These are phyloP conservation scores for Ooceraea biroi DNA, from an alignment of 1,140 invertebrate genomes.

Conservation along the genomic window DNA sequence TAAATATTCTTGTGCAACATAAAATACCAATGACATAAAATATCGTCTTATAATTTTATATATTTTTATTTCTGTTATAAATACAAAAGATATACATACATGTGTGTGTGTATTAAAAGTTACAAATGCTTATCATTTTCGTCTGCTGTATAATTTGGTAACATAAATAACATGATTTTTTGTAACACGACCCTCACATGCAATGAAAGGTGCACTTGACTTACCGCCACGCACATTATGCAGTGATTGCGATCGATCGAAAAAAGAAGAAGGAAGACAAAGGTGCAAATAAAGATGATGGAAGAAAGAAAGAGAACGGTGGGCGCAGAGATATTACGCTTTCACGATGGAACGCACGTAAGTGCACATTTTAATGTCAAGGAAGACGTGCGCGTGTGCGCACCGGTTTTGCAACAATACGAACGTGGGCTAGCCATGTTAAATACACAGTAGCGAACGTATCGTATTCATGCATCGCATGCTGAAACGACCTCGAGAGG, in stretches of 20 bases:
- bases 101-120: background rate
- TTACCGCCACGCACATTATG: background rate
- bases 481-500: conserved; percentile 46
- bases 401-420: conserved; percentile 71
- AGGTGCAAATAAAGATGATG: conserved; percentile 27
- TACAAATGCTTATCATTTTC: background rate
- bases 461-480: conserved; percentile 17
- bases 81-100: too few relatives aligned
- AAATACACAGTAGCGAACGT: conserved; percentile 52
- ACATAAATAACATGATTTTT: conserved; percentile 5
- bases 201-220: conserved; percentile 33
- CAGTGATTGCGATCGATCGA: conserved; percentile 12
- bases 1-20: too few relatives aligned
- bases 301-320: conserved; percentile 44
- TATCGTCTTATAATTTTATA: background rate
- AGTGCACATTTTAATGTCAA: conserved; percentile 73
- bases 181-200: background rate
- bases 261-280: conserved; percentile 8
- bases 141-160: background rate
- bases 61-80: background rate
- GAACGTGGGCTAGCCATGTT: conserved; percentile 64
- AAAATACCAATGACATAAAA: too few relatives aligned
- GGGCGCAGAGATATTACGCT: conserved; percentile 72
- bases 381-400: conserved; percentile 64
- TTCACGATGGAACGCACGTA: conserved; percentile 70